Evolutionary conservation across 2,113 vertebrate genomes (phyloP).

Genomic region (Marmota monax): DNA sequence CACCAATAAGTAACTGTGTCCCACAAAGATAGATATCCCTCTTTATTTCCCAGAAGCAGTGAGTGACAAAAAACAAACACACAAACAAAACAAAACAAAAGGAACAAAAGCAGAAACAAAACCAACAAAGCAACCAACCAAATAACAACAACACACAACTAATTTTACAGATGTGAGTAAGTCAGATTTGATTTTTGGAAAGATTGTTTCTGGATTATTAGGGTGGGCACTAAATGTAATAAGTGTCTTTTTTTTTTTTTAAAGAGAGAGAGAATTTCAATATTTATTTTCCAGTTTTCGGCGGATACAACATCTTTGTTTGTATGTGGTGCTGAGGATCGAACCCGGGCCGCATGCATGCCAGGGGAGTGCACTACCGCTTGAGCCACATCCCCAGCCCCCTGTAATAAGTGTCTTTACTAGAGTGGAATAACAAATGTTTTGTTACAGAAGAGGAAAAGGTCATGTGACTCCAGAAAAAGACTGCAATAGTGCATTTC

Average conservation of each 20-base stretch:
- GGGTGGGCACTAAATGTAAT: not conserved
- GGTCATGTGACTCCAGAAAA: not conserved
- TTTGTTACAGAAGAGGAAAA: not conserved
- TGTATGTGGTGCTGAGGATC: no score
- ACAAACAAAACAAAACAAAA: not conserved
- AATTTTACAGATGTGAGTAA: not conserved
- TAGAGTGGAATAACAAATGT: not conserved
- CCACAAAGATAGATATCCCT: not conserved
- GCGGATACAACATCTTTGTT: no score
- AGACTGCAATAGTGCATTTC: not conserved
- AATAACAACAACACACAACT: not conserved
- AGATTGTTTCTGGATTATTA: not conserved
- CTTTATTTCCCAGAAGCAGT: no score
- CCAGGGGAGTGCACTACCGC: no score
- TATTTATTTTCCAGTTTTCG: no score
- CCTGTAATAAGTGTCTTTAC: not conserved
- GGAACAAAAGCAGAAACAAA: not conserved
- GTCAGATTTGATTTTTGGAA: no score
- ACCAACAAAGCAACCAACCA: not conserved
- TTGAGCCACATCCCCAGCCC: no score
- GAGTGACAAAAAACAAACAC: not conserved
- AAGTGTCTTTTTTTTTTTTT: not conserved
- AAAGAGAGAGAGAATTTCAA: no score
- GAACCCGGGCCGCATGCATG: no score
- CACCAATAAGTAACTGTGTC: not conserved